These are phyloP conservation scores for Vanessa tameamea DNA, from an alignment of 1,140 invertebrate genomes.

Conservation along the genomic window DNA sequence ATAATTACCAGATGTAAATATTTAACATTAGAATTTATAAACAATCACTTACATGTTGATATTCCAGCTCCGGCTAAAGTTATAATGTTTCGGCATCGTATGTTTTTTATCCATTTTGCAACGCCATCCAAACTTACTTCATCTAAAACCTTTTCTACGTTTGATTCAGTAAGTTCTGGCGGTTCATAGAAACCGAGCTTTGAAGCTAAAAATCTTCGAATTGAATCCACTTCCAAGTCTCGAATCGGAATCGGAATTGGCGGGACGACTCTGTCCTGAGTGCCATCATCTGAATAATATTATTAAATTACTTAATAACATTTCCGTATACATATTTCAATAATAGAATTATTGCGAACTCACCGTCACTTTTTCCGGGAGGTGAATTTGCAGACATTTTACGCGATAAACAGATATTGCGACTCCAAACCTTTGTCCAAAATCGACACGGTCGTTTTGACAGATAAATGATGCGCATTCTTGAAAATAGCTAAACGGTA, in stretches of 20 bases:
- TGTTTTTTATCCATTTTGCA: slow-evolving; percentile 81
- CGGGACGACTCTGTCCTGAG: slow-evolving; percentile 53
- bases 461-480: slow-evolving; percentile 67
- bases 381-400: slow-evolving; percentile 76
- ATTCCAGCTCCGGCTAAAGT: slow-evolving; percentile 97
- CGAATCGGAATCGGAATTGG: slow-evolving; percentile 67
- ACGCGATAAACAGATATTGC: slow-evolving; percentile 61
- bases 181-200: slow-evolving; percentile 75
- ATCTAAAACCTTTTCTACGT: slow-evolving; percentile 68
- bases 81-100: slow-evolving; percentile 92
- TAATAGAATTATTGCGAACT: slow-evolving; percentile 27
- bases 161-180: slow-evolving; percentile 45
- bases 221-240: slow-evolving; percentile 73
- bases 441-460: slow-evolving; percentile 67
- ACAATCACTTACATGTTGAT: slow-evolving; percentile 90
- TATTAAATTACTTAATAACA: background rate
- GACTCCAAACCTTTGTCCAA: slow-evolving; percentile 67
- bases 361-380: slow-evolving; percentile 70
- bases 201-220: slow-evolving; percentile 71
- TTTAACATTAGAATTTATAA: background rate
- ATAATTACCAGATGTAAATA: background rate
- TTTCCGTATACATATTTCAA: background rate
- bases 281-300: slow-evolving; percentile 48
- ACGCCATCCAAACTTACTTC: slow-evolving; percentile 74
- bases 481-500: slow-evolving; percentile 44